phyloP scores from a whole-genome alignment of 53 echinoderm and acorn worm genomes.

The Holothuria leucospilota region DNA sequence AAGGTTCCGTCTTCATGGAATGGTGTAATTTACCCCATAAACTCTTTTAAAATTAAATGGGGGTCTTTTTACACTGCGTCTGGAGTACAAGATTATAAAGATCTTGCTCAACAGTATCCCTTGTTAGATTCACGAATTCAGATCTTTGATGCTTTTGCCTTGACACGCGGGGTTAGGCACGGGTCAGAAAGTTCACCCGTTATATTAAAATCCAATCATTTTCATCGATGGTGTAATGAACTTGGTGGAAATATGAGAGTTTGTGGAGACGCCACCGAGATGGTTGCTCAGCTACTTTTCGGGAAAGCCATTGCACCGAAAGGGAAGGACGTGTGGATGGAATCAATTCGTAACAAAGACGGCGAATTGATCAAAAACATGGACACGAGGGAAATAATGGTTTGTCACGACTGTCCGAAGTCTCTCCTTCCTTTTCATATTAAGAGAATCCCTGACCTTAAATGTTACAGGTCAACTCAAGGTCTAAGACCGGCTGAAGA shows the following conservation, averaged over 20 bases:
- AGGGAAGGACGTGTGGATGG: background rate
- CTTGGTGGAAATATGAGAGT: constrained; percentile 16
- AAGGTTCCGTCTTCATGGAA: constrained; percentile 9
- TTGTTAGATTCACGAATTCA: background rate
- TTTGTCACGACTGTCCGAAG: background rate
- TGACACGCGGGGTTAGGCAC: constrained; percentile 8
- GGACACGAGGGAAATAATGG: background rate
- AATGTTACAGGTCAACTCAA: background rate
- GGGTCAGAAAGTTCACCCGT: background rate
- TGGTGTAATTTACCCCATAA: background rate
- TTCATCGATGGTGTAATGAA: constrained; percentile 21
- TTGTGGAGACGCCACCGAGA: constrained; percentile 7
- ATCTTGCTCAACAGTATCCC: background rate
- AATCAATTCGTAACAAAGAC: background rate
- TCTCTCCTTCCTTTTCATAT: constrained; percentile 4
- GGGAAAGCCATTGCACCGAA: constrained; percentile 8
- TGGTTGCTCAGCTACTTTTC: constrained; percentile 12
- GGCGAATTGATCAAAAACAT: background rate
- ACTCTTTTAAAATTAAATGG: background rate
- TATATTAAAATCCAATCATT: background rate
- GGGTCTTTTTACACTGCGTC: background rate
- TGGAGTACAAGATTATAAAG: background rate
- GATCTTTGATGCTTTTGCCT: background rate
- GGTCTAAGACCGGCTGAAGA: background rate
- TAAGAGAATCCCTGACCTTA: constrained; percentile 1